These are phyloP conservation scores for Caenorhabditis macrosperma DNA, from an alignment of 2,888 invertebrate genomes.

Conservation along the genomic window DNA sequence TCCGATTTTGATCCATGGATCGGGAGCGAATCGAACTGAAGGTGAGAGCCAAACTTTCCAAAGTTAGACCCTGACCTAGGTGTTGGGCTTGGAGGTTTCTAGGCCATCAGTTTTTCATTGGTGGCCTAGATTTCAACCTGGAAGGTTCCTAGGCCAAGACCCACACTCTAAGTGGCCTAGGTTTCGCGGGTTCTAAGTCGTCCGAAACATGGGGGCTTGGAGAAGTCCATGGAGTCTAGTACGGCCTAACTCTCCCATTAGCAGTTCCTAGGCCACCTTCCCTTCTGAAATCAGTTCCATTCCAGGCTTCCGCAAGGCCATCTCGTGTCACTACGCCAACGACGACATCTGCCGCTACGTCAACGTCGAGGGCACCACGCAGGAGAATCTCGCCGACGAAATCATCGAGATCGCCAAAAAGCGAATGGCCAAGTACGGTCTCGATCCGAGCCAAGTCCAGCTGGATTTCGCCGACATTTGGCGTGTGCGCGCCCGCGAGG, in stretches of 20 bases:
- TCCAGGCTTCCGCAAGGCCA: conserved; percentile 87
- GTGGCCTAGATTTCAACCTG: too few species aligned
- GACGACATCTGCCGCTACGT: conserved; percentile 85
- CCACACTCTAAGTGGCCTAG: too few species aligned
- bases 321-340: conserved; percentile 88
- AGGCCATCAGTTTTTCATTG: too few species aligned
- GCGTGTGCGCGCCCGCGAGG: conserved; percentile 66
- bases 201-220: too few species aligned
- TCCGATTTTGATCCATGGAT: conserved; percentile 90
- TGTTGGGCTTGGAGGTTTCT: too few species aligned
- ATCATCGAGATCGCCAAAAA: conserved; percentile 71
- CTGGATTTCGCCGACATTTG: conserved; percentile 69
- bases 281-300: neutral
- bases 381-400: conserved; percentile 67
- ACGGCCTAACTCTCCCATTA: too few species aligned
- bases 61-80: too few species aligned
- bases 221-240: too few species aligned
- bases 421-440: conserved; percentile 60
- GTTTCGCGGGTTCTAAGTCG: too few species aligned
- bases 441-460: conserved; percentile 49
- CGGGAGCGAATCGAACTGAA: conserved; percentile 86
- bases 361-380: conserved; percentile 84
- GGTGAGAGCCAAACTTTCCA: too few species aligned
- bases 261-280: too few species aligned
- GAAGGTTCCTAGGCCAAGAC: too few species aligned